Base-by-base conservation (phyloP, 1,140 invertebrate genomes). In the Watersipora subatra region DNA sequence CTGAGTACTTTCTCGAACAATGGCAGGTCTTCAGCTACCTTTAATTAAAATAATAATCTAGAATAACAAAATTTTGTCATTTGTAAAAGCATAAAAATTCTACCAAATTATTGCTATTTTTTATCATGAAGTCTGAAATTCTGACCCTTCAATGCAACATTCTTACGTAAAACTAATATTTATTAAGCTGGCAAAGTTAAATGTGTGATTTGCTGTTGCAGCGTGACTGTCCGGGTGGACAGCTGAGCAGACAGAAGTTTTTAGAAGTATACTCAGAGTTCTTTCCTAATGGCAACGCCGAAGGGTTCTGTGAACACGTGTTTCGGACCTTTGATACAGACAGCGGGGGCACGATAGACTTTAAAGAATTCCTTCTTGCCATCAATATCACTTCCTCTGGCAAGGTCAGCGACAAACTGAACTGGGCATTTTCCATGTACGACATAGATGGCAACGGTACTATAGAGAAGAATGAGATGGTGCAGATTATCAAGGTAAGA, bases 311-410 rank as follows among this genome's bases (percentile, higher is more conserved):
- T 80, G 92, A 97, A 76, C 95, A 99, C 79, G 94, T 99, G n/a
- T 99, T 98, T 81, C 86, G 95, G 72, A 97, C 95, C 84, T 99
- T 98, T 81, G 94, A 97, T 79, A 94, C 94, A 87, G 95, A 98
- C 82, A 94, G 95, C 83, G 95, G 95, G 82, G 95, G 77, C 1
- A 76, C 76, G 69, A 80, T 80, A 62, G 78, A 80, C 67, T 80
- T 81, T 67, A 81, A 80, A 64, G 79, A 79, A 66, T 79, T 78
- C 66, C 68, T 76, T 15, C 61, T 78, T 77, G 95, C 95, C 72
- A 97, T 98, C 77, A 96, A 97, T 82, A 93, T 98, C 63, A 98
- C 94, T 65, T 94, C 92, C 68, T 92, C 92, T 69, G 94, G 93
- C 61, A 96, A 93, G 69, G 92, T 94, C 19, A 92, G 97, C 79